Conservation (phyloP, 2,797 vertebrate species). For the Pelodytes ibericus region DNA sequence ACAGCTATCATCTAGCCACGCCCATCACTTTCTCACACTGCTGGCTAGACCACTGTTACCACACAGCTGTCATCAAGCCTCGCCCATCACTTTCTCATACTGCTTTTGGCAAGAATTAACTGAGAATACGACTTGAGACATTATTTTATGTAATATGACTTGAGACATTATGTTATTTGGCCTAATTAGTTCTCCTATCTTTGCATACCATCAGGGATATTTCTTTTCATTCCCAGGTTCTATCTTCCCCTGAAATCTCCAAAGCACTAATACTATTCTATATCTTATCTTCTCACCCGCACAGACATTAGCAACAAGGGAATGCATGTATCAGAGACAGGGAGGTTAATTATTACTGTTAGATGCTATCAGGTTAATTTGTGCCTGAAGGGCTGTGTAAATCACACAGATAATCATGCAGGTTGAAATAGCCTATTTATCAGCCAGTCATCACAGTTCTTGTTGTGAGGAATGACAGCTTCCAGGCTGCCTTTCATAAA, state of each 20-base stretch:
- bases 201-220: background rate
- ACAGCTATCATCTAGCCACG: too few relatives aligned
- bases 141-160: too few relatives aligned
- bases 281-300: background rate
- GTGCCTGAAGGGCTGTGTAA: background rate
- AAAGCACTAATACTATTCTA: background rate
- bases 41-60: too few relatives aligned
- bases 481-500: too few relatives aligned
- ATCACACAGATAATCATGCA: background rate
- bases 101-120: too few relatives aligned
- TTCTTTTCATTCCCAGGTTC: background rate
- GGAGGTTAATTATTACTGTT: constrained; percentile 5
- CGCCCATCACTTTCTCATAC: too few relatives aligned
- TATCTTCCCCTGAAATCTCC: background rate
- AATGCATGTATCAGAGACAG: background rate
- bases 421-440: background rate
- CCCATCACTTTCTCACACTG: too few relatives aligned
- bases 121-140: too few relatives aligned
- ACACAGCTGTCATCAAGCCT: too few relatives aligned
- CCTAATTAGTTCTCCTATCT: background rate
- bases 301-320: background rate
- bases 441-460: background rate
- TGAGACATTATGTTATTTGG: too few relatives aligned
- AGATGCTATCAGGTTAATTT: constrained; percentile 9
- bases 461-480: background rate